Evolutionary conservation across 2,797 vertebrate species (phyloP).

Genomic region (Streptopelia turtur): DNA sequence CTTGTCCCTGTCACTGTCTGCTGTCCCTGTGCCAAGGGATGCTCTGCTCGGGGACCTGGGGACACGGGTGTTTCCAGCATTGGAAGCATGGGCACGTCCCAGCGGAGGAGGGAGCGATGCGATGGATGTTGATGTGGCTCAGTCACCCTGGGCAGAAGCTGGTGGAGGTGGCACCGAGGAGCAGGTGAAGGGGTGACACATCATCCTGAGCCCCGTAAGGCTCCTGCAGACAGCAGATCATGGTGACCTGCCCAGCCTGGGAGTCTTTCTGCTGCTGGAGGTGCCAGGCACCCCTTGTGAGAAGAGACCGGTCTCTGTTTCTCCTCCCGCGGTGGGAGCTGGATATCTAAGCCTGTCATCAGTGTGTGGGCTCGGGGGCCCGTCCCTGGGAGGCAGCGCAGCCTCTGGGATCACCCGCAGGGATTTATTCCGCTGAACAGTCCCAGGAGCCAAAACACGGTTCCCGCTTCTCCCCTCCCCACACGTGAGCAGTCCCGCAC

Average conservation of each 20-base stretch:
- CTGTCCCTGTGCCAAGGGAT: not conserved
- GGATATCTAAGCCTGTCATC: not conserved
- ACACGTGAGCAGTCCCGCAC: not conserved
- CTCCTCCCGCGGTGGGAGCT: not conserved
- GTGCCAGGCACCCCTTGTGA: rapidly evolving
- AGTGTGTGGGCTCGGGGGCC: rapidly evolving
- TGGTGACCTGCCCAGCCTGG: not conserved
- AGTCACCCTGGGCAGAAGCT: not conserved
- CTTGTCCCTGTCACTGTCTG: not conserved
- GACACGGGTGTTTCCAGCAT: rapidly evolving
- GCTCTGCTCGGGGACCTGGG: not conserved
- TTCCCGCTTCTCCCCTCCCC: not conserved
- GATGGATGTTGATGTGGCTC: not conserved
- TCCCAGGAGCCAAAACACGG: not conserved
- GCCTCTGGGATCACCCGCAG: not conserved
- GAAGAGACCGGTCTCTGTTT: not conserved
- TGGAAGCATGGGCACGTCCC: not conserved
- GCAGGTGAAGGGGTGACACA: not conserved
- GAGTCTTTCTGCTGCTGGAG: not conserved
- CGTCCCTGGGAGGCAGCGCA: not conserved
- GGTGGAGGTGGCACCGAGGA: not conserved
- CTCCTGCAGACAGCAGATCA: not conserved
- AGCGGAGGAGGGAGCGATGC: not conserved
- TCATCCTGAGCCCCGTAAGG: not conserved
- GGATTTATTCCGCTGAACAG: not conserved